These are phyloP conservation scores for Heloderma charlesbogerti DNA, from an alignment of 2,113 vertebrate species.

Conservation along the genomic window DNA sequence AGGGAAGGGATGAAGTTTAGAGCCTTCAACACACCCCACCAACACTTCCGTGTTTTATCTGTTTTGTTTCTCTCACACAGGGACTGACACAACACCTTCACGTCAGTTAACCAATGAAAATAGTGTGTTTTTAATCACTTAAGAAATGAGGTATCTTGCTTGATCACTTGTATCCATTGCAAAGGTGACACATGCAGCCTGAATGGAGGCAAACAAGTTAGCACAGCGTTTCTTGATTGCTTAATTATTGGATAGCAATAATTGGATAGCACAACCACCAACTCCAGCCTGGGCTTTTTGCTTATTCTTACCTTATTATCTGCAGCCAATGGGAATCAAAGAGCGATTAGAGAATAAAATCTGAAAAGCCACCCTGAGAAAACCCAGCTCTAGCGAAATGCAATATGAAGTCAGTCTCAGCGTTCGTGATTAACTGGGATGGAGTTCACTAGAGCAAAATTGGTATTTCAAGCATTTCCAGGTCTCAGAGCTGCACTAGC, in stretches of 20 bases:
- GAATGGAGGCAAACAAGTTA: background rate
- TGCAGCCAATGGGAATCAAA: background rate
- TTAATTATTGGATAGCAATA: constrained; percentile 8
- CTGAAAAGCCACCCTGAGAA: background rate
- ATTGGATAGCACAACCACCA: background rate
- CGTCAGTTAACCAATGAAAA: background rate
- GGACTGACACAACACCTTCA: background rate
- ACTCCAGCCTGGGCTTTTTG: constrained; percentile 11
- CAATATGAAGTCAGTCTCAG: background rate
- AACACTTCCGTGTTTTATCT: background rate
- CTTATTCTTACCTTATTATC: background rate
- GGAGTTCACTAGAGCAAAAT: constrained; percentile 16
- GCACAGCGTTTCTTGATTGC: background rate
- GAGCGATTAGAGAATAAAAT: background rate
- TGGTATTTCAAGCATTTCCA: background rate
- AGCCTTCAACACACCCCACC: background rate
- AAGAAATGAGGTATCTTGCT: background rate
- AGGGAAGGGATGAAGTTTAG: no score
- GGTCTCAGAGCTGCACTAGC: background rate
- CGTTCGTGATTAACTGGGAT: background rate
- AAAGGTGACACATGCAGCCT: background rate
- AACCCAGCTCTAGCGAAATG: background rate
- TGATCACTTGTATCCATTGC: background rate
- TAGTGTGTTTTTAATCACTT: background rate
- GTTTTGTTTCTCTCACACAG: background rate